Evolutionary conservation across 1,140 invertebrate species (phyloP).

Genomic region (Dendrolimus kikuchii): DNA sequence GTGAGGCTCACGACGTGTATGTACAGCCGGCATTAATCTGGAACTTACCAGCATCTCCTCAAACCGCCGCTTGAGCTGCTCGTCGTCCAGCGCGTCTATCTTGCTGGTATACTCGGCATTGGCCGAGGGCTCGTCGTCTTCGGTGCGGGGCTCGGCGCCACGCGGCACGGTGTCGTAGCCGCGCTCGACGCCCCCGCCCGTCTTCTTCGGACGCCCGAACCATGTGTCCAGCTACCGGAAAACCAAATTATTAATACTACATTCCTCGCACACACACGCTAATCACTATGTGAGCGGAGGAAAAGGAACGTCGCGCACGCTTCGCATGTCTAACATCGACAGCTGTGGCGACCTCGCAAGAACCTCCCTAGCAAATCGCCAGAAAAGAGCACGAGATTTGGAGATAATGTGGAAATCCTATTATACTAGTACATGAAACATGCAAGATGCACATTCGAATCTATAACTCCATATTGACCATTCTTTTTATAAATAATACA

Average conservation of each 20-base stretch:
- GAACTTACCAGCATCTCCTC: constrained; percentile 83
- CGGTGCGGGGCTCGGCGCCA: constrained; percentile 61
- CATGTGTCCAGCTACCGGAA: constrained; percentile 77
- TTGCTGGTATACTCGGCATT: constrained; percentile 79
- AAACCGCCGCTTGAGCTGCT: constrained; percentile 82
- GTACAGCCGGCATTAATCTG: not conserved
- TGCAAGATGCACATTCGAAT: too few species aligned
- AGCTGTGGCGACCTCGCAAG: too few species aligned
- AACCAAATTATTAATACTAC: constrained; percentile 2
- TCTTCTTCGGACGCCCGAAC: constrained; percentile 78
- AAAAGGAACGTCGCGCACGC: too few species aligned
- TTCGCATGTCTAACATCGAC: too few species aligned
- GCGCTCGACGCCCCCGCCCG: constrained; percentile 42
- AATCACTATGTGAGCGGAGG: not conserved
- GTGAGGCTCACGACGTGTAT: too few species aligned
- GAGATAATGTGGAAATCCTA: too few species aligned
- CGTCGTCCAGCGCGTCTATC: constrained; percentile 80
- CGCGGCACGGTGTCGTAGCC: constrained; percentile 66
- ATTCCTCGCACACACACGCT: not conserved
- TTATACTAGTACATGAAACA: too few species aligned
- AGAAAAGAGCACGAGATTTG: too few species aligned
- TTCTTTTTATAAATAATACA: too few species aligned
- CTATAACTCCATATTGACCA: too few species aligned
- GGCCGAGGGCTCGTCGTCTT: constrained; percentile 44
- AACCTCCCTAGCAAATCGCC: too few species aligned